A percentile compares a stretch with the other conserved stretches of the same genome.
These are phyloP conservation scores for Pungitius pungitius DNA, from an alignment of 2,113 vertebrate genomes.

Conservation along the genomic window DNA sequence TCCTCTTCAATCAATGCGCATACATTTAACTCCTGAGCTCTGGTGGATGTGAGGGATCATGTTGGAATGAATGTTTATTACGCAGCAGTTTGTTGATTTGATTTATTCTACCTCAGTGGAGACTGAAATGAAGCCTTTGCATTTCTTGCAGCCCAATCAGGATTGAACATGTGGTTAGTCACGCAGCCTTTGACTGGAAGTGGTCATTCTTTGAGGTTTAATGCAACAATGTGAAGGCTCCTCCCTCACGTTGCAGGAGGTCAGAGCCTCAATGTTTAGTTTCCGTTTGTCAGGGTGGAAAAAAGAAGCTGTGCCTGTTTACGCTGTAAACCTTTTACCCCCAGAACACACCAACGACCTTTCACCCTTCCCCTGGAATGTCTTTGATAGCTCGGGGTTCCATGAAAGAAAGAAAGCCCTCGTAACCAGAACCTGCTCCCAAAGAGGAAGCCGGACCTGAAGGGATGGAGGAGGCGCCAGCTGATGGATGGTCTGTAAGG, in stretches of 20 bases:
- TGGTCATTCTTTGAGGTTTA: too few relatives aligned
- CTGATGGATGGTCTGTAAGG: conserved; percentile 51
- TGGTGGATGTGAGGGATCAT: too few relatives aligned
- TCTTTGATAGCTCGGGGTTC: conserved; percentile 64
- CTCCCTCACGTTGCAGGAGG: too few relatives aligned
- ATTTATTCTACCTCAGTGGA: background rate
- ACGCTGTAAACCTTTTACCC: conserved; percentile 42
- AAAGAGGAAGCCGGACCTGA: conserved; percentile 25
- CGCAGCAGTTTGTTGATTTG: too few relatives aligned
- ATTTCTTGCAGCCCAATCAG: too few relatives aligned
- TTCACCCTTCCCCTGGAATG: conserved; percentile 54
- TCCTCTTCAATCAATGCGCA: too few relatives aligned
- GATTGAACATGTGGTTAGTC: too few relatives aligned
- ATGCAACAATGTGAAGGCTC: too few relatives aligned
- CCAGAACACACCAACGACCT: conserved; percentile 55
- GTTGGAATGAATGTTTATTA: too few relatives aligned
- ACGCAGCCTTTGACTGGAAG: too few relatives aligned
- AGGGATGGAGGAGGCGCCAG: conserved; percentile 9
- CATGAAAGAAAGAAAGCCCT: conserved; percentile 34
- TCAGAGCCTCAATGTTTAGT: conserved; percentile 3
- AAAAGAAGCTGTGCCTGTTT: conserved; percentile 27
- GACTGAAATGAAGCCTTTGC: background rate
- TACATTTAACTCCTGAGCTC: too few relatives aligned
- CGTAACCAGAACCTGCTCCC: conserved; percentile 25
- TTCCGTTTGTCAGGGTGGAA: conserved; percentile 27